A percentile compares a stretch with the other conserved stretches of the same genome.
phyloP scores from a whole-genome alignment of 2,888 invertebrate species.

The Melieria picta region DNA sequence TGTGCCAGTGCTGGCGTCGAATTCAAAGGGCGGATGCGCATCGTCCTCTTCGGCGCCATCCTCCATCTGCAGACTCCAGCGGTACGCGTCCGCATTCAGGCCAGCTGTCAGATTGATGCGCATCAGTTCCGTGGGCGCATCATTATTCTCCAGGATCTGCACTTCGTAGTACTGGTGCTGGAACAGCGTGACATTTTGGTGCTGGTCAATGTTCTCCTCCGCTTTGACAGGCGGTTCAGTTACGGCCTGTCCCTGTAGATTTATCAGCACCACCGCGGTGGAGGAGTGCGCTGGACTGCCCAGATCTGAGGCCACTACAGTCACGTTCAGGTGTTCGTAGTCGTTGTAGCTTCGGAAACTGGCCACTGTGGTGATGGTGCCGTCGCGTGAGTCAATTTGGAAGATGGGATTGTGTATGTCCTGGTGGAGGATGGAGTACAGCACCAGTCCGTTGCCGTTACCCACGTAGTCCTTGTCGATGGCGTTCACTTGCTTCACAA shows the following conservation, averaged over 20 bases:
- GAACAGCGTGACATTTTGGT: constrained; percentile 66
- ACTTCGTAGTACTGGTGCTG: constrained; percentile 82
- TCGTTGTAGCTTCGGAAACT: constrained; percentile 66
- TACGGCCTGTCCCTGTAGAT: constrained; percentile 68
- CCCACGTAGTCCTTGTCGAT: constrained; percentile 87
- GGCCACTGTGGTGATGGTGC: constrained; percentile 79
- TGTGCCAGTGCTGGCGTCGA: constrained; percentile 81
- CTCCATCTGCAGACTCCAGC: constrained; percentile 73
- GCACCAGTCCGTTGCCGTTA: constrained; percentile 86
- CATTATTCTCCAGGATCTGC: constrained; percentile 83
- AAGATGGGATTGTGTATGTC: constrained; percentile 74
- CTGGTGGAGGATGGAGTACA: constrained; percentile 78
- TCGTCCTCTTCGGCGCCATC: constrained; percentile 66
- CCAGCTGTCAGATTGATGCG: constrained; percentile 80
- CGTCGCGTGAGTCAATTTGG: constrained; percentile 86
- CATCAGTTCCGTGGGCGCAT: constrained; percentile 78
- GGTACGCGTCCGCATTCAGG: constrained; percentile 73
- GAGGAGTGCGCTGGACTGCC: constrained; percentile 85
- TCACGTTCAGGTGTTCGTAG: constrained; percentile 74
- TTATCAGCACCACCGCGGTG: constrained; percentile 77
- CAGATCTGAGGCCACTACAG: constrained; percentile 84
- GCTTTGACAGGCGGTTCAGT: constrained; percentile 47
- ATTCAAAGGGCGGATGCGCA: constrained; percentile 70
- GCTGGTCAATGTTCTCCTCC: constrained; percentile 66
- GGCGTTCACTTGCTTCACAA: constrained; percentile 80